Evolutionary conservation across 2,888 invertebrate genomes (phyloP).

Genomic region (Unio delphinus): DNA sequence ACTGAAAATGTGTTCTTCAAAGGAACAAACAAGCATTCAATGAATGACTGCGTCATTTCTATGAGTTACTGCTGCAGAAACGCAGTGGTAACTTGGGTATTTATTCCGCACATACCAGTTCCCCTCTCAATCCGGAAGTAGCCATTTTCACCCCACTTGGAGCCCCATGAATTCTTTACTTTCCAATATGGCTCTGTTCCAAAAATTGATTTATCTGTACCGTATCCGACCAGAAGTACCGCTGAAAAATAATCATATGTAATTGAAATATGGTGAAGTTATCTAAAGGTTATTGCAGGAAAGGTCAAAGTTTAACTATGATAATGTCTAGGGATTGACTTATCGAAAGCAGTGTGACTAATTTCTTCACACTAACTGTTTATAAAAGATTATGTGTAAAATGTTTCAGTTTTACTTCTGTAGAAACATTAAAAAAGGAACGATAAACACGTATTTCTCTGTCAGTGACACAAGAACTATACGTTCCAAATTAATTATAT

Average conservation of each 20-base stretch:
- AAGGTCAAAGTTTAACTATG: too few species aligned
- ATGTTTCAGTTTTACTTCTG: too few species aligned
- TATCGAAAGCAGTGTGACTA: too few species aligned
- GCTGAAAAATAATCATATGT: slow-evolving; percentile 40
- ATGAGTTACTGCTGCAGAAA: slow-evolving; percentile 28
- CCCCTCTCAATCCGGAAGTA: slow-evolving; percentile 61
- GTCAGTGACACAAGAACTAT: too few species aligned
- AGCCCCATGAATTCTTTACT: slow-evolving; percentile 65
- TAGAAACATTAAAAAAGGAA: too few species aligned
- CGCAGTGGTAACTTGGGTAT: slow-evolving; percentile 62
- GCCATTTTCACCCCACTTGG: slow-evolving; percentile 60
- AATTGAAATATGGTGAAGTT: not conserved
- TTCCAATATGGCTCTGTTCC: slow-evolving; percentile 56
- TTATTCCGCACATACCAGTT: slow-evolving; percentile 58
- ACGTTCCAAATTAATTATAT: too few species aligned
- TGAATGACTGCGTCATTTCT: not conserved
- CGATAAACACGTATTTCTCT: too few species aligned
- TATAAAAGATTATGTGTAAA: too few species aligned
- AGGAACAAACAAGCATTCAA: not conserved
- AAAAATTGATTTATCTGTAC: slow-evolving; percentile 48
- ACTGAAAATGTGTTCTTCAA: not conserved
- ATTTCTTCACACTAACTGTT: too few species aligned
- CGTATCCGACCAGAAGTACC: slow-evolving; percentile 61
- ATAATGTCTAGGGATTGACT: too few species aligned
- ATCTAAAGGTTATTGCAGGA: not conserved